These are phyloP conservation scores for Sanderia malayensis DNA, from an alignment of 30 jellyfish, hydroid and myxozoan genomes.

Conservation along the genomic window DNA sequence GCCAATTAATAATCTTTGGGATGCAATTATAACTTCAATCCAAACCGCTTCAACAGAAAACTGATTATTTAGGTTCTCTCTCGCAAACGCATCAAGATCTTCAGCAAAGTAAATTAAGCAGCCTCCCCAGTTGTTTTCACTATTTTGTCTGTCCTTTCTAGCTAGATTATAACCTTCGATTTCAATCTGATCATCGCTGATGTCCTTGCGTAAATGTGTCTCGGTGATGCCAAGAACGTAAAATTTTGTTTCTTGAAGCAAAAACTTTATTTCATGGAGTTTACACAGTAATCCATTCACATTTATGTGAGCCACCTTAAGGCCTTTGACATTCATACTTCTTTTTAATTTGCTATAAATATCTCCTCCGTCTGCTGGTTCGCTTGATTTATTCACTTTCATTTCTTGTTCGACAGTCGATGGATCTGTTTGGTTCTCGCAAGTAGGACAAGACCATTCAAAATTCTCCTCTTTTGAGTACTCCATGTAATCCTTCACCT, in stretches of 20 bases:
- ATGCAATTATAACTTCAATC: neutral
- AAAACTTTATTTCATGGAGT: neutral
- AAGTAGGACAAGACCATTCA: neutral
- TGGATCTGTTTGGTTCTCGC: neutral
- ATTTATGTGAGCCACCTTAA: neutral
- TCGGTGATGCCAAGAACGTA: neutral
- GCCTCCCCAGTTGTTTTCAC: slow-evolving; percentile 1
- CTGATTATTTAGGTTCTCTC: neutral
- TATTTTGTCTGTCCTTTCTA: neutral
- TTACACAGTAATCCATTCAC: neutral
- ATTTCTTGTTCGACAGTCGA: neutral
- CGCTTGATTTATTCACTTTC: neutral
- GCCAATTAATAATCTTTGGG: neutral
- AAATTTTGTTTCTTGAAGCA: neutral
- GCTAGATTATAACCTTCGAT: neutral
- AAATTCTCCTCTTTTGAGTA: neutral
- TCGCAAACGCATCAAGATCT: neutral
- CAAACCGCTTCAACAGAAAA: neutral
- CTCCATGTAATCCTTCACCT: neutral
- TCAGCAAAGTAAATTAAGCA: neutral
- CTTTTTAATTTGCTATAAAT: neutral
- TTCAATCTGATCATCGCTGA: neutral
- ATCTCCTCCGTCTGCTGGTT: neutral
- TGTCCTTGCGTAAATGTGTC: slow-evolving; percentile 1
- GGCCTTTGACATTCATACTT: neutral